phyloP scores from a whole-genome alignment of 2,113 vertebrate genomes.

The Dermatemys mawii region DNA sequence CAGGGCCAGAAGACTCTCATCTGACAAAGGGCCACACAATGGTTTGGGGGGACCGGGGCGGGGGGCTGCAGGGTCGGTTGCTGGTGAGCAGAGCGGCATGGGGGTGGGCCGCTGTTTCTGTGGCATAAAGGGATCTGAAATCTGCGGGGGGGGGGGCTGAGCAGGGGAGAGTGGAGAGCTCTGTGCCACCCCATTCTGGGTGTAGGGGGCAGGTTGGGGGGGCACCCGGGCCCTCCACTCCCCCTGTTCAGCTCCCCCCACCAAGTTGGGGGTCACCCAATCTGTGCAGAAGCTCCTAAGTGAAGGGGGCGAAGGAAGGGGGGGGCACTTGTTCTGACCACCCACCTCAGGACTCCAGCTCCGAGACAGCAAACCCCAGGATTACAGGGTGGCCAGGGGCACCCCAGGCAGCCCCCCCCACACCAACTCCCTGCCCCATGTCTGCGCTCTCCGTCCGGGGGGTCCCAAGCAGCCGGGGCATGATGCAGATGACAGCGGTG shows the following conservation, averaged over 20 bases:
- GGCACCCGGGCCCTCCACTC: no score
- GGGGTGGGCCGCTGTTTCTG: neutral
- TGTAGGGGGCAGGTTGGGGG: neutral
- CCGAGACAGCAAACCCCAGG: neutral
- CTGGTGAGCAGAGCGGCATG: no score
- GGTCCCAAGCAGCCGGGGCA: neutral
- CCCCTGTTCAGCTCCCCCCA: no score
- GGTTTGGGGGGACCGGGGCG: neutral
- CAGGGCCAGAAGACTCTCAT: neutral
- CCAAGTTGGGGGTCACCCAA: no score
- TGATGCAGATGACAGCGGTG: neutral
- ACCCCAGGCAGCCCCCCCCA: no score
- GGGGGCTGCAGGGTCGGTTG: no score
- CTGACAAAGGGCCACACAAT: neutral
- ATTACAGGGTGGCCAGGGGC: neutral
- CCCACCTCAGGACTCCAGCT: neutral
- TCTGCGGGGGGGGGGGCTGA: neutral
- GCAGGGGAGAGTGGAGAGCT: neutral
- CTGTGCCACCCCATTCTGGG: neutral
- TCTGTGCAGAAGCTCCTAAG: neutral
- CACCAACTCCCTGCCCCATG: no score
- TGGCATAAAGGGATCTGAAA: neutral
- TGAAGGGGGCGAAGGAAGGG: neutral
- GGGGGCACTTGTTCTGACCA: neutral
- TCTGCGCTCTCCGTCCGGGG: no score